Evolutionary conservation across 2,113 vertebrate species (phyloP), one percentile per base, ranked within the genome.

Genomic region (Cynoglossus semilaevis): DNA sequence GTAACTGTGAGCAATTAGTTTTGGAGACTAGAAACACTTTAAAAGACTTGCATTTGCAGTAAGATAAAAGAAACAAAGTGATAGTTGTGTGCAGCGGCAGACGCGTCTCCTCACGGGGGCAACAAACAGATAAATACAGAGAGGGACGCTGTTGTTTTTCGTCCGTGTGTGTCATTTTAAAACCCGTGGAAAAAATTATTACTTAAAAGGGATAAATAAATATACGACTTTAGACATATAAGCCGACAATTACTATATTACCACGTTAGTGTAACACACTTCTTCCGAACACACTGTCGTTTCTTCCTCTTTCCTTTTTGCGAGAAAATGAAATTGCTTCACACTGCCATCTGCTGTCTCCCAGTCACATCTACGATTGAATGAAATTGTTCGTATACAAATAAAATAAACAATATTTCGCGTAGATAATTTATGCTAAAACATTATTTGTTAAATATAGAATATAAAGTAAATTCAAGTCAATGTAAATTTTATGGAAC

Each of bases 41-140:
- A 71, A 98, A 95, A 46, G 90, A 86, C 62, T 87, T 92, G 81
- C 91, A 94, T 58, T 97, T 92, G 72, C 93, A 95, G 87, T 96
- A 99, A 11, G 94, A 96, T 6, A 99, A 81, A 43, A 99, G 86
- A 63, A 98, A 98, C 16, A 99, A 85, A 9, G 88, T 76, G 67
- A 96, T 88, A 45, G 94, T 94, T 4, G 95, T 93, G 74, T 97
- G 95, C 53, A 99, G 88, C 15, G 96, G 94, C 29, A 95, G 86
- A 51, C 89, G 81, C 1, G 66, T 77, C 11, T 91, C 90, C 63
- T 87, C 85, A 15, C 67, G 50, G 17, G 84, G 79, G 64, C 51
- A 64, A 47, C 79, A 90, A 44, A 92, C 91, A 15, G 90, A 89
- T 68, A 99, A 84, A 75, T 92, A 99, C 1, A 98, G 88, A 42